Conservation (phyloP, 2,888 invertebrate species). For the Melinaea marsaeus region DNA sequence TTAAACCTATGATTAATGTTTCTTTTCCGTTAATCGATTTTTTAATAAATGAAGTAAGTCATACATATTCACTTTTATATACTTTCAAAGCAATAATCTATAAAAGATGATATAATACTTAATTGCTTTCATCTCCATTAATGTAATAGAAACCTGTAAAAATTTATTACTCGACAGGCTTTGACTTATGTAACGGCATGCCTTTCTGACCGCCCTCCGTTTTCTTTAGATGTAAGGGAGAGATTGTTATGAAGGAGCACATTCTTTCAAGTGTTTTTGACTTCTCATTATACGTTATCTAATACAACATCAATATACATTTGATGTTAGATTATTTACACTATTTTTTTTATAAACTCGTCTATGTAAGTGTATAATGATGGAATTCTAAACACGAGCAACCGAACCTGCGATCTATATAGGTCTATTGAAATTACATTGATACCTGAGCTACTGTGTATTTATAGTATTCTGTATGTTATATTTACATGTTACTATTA, state of each 20-base stretch:
- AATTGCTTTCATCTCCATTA: background rate
- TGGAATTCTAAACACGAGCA: too few relatives aligned
- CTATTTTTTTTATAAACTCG: too few relatives aligned
- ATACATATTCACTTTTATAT: too few relatives aligned
- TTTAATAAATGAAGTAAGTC: too few relatives aligned
- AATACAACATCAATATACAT: background rate
- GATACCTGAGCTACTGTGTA: too few relatives aligned
- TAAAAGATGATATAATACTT: background rate
- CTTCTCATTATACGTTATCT: background rate
- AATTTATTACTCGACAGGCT: background rate
- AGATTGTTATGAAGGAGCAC: background rate
- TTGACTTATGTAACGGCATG: background rate
- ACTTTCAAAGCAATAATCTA: background rate
- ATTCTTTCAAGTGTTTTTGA: background rate
- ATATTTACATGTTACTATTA: too few relatives aligned
- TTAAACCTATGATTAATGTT: too few relatives aligned
- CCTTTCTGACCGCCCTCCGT: background rate
- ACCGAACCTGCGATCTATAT: too few relatives aligned
- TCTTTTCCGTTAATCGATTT: too few relatives aligned
- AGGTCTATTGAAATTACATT: too few relatives aligned
- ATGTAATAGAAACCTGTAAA: background rate
- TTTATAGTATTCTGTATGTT: too few relatives aligned
- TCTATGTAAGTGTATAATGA: too few relatives aligned
- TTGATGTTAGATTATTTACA: background rate
- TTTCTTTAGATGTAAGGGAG: background rate